Conservation (phyloP, 2,113 vertebrate genomes). For the Chunga burmeisteri region DNA sequence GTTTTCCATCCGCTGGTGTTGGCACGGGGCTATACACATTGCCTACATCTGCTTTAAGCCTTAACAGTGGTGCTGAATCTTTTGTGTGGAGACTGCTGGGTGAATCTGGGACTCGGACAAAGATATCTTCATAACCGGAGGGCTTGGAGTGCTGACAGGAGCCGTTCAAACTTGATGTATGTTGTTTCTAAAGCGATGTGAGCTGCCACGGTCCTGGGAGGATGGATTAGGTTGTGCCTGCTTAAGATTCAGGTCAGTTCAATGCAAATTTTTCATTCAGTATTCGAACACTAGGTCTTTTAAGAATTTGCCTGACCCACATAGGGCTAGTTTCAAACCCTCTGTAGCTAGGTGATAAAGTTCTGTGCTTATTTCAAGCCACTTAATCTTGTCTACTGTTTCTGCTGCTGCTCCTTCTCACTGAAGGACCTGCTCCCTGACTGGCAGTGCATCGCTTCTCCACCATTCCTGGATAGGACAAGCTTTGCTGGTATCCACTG, state of each 20-base stretch:
- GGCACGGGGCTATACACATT: fast-evolving
- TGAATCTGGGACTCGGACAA: fast-evolving
- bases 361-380: background rate
- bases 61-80: fast-evolving
- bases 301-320: slow-evolving; percentile 42
- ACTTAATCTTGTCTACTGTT: background rate
- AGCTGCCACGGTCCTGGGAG: fast-evolving
- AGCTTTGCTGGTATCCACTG: background rate
- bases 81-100: background rate
- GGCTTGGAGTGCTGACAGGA: fast-evolving
- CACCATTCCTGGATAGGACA: background rate
- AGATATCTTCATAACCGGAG: fast-evolving
- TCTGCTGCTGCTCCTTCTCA: background rate
- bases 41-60: background rate
- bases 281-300: background rate
- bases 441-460: fast-evolving
- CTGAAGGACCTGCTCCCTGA: background rate
- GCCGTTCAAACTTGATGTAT: fast-evolving
- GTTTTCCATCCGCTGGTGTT: fast-evolving
- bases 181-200: fast-evolving
- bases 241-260: slow-evolving; percentile 48
- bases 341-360: background rate
- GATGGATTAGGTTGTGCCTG: background rate
- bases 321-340: background rate
- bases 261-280: slow-evolving; percentile 13